phyloP scores from a whole-genome alignment of 2,113 vertebrate genomes.

The Pteropus alecto region DNA sequence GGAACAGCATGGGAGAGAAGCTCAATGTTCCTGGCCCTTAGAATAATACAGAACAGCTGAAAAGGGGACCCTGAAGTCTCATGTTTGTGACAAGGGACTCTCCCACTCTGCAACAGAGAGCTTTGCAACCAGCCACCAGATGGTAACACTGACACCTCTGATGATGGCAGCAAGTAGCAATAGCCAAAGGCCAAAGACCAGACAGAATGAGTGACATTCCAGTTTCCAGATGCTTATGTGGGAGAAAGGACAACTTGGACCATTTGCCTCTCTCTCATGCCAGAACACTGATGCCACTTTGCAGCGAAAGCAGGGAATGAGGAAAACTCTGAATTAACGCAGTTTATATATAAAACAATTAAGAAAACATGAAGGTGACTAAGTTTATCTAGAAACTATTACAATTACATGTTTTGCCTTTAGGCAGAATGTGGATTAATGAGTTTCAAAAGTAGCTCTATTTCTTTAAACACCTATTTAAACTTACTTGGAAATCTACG shows the following conservation, averaged over 20 bases:
- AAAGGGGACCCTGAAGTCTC: neutral
- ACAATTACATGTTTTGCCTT: neutral
- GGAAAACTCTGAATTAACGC: neutral
- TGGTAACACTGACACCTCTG: neutral
- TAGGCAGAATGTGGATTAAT: neutral
- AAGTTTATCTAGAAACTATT: neutral
- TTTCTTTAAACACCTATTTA: neutral
- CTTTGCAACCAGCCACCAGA: neutral
- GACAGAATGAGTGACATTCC: neutral
- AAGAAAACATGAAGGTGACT: neutral
- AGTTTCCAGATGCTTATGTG: neutral
- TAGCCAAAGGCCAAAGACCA: neutral
- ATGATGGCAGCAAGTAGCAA: neutral
- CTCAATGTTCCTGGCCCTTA: neutral
- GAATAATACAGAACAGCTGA: neutral
- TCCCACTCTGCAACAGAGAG: neutral
- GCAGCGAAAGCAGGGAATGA: neutral
- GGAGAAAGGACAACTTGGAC: neutral
- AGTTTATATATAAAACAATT: neutral
- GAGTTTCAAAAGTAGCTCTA: neutral
- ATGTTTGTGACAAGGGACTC: neutral
- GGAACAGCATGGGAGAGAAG: neutral
- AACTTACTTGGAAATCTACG: neutral
- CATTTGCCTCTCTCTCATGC: neutral
- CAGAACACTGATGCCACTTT: neutral